These are phyloP conservation scores for Hypomecis punctinalis DNA, from an alignment of 2,888 invertebrate species.

Conservation along the genomic window DNA sequence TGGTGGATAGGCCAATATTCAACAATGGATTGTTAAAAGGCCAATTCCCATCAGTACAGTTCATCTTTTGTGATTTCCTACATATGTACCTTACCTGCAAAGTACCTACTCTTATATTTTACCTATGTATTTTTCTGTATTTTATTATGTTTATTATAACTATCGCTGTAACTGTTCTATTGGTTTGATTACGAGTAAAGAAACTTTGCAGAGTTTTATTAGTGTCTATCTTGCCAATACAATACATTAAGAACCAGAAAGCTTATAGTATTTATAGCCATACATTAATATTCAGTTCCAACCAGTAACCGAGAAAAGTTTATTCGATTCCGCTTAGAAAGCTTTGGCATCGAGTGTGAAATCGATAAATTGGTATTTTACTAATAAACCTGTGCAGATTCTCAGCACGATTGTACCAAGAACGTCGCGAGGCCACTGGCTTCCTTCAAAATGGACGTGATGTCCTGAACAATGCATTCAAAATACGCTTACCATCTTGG, in stretches of 20 bases:
- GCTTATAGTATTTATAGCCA: conserved; percentile 2
- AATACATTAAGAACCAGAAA: not conserved
- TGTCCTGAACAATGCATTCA: conserved; percentile 39
- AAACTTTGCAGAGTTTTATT: not conserved
- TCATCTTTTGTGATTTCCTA: too few species aligned
- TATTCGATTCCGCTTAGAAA: conserved; percentile 17
- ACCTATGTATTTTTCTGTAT: too few species aligned
- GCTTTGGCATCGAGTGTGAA: conserved; percentile 10
- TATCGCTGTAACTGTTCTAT: too few species aligned
- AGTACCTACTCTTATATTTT: too few species aligned
- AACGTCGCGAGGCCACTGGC: conserved; percentile 73
- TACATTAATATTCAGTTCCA: conserved; percentile 3
- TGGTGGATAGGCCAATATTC: too few species aligned
- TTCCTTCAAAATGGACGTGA: conserved; percentile 60
- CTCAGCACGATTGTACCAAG: conserved; percentile 69
- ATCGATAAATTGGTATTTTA: conserved; percentile 31
- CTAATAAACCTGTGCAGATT: conserved; percentile 55
- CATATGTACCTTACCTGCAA: too few species aligned
- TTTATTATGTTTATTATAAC: too few species aligned
- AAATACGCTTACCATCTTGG: conserved; percentile 2
- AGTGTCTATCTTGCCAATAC: not conserved
- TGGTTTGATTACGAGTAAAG: not conserved
- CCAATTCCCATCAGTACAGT: too few species aligned
- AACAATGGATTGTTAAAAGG: too few species aligned
- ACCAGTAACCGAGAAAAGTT: conserved; percentile 1